Percentiles rank a stretch among this genome's conserved stretches.
Evolutionary conservation across 2,113 vertebrate genomes (phyloP).

Genomic region (Helogale parvula): DNA sequence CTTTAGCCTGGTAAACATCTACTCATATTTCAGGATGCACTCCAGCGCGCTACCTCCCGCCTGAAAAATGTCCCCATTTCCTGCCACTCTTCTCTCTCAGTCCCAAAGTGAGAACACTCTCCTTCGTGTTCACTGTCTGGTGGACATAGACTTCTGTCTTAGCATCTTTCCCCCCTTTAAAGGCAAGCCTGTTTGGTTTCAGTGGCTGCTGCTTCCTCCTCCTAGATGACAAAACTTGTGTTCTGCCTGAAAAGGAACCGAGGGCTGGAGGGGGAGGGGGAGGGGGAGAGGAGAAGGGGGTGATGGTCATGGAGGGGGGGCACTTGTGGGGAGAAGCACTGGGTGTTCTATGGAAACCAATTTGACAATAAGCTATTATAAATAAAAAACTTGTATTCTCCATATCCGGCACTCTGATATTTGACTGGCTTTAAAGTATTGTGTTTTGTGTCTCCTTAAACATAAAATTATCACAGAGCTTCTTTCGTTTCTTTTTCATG

Average conservation of each 20-base stretch:
- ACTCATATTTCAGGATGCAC: neutral
- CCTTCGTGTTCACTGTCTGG: neutral
- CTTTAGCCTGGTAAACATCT: neutral
- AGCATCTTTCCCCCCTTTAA: neutral
- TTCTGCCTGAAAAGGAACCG: neutral
- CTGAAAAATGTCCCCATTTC: neutral
- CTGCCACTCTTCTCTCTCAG: neutral
- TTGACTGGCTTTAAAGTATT: neutral
- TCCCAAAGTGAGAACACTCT: neutral
- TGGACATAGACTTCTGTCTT: neutral
- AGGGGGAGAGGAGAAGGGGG: too few relatives aligned
- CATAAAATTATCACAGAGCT: neutral
- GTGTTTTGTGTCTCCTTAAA: neutral
- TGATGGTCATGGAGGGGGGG: too few relatives aligned
- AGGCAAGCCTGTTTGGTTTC: neutral
- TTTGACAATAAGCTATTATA: too few relatives aligned
- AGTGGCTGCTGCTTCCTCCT: neutral
- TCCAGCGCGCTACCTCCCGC: neutral
- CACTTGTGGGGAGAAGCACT: too few relatives aligned
- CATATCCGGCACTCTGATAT: neutral
- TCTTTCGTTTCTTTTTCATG: neutral
- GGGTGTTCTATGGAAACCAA: too few relatives aligned
- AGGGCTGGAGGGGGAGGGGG: too few relatives aligned
- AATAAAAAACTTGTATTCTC: neutral
- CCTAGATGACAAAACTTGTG: neutral